Evolutionary conservation across 2,888 invertebrate genomes (phyloP).

Genomic region (Biston stratarius): DNA sequence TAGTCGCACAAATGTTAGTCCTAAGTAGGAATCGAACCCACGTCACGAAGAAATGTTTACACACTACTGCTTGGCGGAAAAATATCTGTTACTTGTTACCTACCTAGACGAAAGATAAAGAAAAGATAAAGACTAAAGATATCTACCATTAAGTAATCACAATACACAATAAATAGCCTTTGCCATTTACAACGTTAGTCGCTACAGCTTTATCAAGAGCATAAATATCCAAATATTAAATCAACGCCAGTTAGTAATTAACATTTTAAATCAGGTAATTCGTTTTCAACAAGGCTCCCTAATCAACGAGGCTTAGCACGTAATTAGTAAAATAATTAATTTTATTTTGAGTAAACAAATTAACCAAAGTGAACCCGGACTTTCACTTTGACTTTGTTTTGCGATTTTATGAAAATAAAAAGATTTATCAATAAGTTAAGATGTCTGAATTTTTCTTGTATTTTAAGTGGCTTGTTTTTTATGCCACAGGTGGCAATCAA

Average conservation of each 20-base stretch:
- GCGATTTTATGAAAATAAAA: background rate
- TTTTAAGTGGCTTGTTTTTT: no score
- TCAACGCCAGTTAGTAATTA: slow-evolving; percentile 10
- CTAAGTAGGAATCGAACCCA: no score
- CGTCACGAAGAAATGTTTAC: no score
- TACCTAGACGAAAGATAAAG: no score
- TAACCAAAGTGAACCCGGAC: background rate
- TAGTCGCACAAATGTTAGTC: no score
- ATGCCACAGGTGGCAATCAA: no score
- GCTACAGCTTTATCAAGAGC: slow-evolving; percentile 3
- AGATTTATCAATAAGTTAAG: background rate
- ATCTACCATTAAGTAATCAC: no score
- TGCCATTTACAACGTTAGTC: background rate
- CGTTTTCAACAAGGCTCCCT: slow-evolving; percentile 18
- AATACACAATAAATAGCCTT: no score
- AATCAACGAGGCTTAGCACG: slow-evolving; percentile 19
- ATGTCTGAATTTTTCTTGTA: no score
- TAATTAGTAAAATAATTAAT: slow-evolving; percentile 28
- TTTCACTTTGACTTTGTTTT: slow-evolving; percentile 12
- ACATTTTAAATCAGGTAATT: slow-evolving; percentile 28
- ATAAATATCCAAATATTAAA: background rate
- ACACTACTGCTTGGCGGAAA: no score
- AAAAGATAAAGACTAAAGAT: no score
- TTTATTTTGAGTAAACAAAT: slow-evolving; percentile 16
- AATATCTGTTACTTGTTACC: no score